Base-by-base conservation (phyloP, 2,797 vertebrate genomes). In the Nasua narica region DNA sequence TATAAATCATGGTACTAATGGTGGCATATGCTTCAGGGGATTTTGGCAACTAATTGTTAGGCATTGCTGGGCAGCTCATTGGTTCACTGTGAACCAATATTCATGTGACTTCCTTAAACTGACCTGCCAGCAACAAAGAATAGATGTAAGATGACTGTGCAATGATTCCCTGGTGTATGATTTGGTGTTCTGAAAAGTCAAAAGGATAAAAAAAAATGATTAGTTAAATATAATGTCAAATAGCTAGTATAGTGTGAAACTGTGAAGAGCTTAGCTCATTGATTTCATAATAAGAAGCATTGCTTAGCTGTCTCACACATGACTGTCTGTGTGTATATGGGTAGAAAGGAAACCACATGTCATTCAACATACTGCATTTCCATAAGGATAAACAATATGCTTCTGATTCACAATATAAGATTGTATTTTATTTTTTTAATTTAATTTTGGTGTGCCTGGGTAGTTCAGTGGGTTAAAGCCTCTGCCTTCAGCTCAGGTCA, bases 61-160 rank as follows among this genome's bases (percentile, higher is more conserved):
- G n/a, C n/a, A n/a, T n/a, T n/a, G n/a, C n/a, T n/a, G n/a, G n/a
- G n/a, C n/a, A n/a, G n/a, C n/a, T n/a, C n/a, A n/a, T n/a, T n/a
- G n/a, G 15, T 25, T 50, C 13, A 70, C 1, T 60, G 43, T 25
- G 13, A 93, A 25, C 23, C 0, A 4, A 4, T 29, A 48, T 37
- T 18, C 14, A 32, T 25, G 60, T 7, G 32, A 82, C 27, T 84
- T 18, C 13, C 14, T 32, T 25, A 46, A 46, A 58, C 4, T n/a
- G 6, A 6, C 2, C 14, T 54, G 14, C 4, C 3, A 50, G 12
- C 14, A 76, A 29, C 3, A 29, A 72, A 1, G 1, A 6, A 6
- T 35, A 74, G 54, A 50, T 9, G 3, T 43, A 29, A 50, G 25
- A 10, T 40, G 23, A 19, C 27, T 5, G 2, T 60, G 5, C 32